Base-by-base conservation (phyloP, 2,113 vertebrate species). In the Rhabdomys dilectus region DNA sequence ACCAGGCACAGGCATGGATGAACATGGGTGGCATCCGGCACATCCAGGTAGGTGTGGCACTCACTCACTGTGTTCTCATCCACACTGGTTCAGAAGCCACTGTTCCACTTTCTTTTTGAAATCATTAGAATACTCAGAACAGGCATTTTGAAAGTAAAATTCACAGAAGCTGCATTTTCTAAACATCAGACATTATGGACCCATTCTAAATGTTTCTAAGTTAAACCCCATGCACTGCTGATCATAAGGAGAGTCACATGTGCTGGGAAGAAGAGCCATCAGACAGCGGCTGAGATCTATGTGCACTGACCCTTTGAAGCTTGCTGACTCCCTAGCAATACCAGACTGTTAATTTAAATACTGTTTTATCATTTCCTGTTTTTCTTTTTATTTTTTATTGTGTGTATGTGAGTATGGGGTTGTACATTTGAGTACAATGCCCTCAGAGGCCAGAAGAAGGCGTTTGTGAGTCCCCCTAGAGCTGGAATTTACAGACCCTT, bases 1-100 rank as follows among this genome's bases (percentile, higher is more conserved):
- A 99, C 80, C 99, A 99, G 95, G 99, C 99, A 0, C 99, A 99
- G 97, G 99, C 99, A 94, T 99, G 99, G 99, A 99, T 99, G 99
- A 99, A 99, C 97, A 99, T 99, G 99, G 99, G 99, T 29, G 99
- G 99, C 19, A 99, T 99, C 26, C 99, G 99, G 62, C 99, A 99
- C 98, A 99, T 99, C 77, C 99, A 99, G 99, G 99, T 99, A 99
- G 66, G 97, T 81, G 31, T 15, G 5, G 29, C 22, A 3, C 15
- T 31, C 22, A 3, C 15, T 31, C 86, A 8, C 58, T 51, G 15
- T 76, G 80, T 24, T 86, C 45, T 24, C 22, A 6, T 24, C 81
- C 72, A 24, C 89, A 76, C 24, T 84, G 68, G 53, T 56, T 42
- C 39, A 62, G 8, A 58, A 66, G 60, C 53, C 86, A 39, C 10